A percentile compares a stretch with the other conserved stretches of the same genome.
These are phyloP conservation scores for Amblyopsis hoosieri DNA, from an alignment of 2,797 vertebrate species.

Conservation along the genomic window DNA sequence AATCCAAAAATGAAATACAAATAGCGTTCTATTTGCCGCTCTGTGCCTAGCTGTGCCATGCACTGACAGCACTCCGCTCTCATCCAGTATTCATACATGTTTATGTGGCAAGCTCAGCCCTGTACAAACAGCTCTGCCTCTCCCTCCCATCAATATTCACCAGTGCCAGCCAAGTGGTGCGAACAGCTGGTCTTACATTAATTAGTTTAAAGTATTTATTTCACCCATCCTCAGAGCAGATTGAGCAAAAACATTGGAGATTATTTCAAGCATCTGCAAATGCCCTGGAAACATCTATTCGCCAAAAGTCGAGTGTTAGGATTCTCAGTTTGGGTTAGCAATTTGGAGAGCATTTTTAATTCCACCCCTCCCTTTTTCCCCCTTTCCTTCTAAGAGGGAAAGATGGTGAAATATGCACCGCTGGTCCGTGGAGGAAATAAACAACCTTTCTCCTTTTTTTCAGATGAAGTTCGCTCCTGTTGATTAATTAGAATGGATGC, in stretches of 20 bases:
- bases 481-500: slow-evolving; percentile 83
- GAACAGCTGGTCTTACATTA: slow-evolving; percentile 99
- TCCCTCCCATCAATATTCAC: slow-evolving; percentile 95
- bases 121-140: slow-evolving; percentile 83
- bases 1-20: slow-evolving; percentile 32
- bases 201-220: slow-evolving; percentile 99
- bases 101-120: slow-evolving; percentile 96
- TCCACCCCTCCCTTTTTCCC: background rate
- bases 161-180: slow-evolving; percentile 98
- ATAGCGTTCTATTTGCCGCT: slow-evolving; percentile 55
- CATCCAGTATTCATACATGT: slow-evolving; percentile 94
- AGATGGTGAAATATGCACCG: slow-evolving; percentile 76
- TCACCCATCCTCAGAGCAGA: slow-evolving; percentile 99
- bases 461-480: slow-evolving; percentile 77
- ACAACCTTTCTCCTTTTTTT: slow-evolving; percentile 77
- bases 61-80: slow-evolving; percentile 81
- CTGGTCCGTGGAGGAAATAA: slow-evolving; percentile 74
- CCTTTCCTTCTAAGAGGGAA: slow-evolving; percentile 37
- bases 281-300: slow-evolving; percentile 97
- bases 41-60: slow-evolving; percentile 44
- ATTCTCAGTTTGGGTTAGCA: slow-evolving; percentile 84
- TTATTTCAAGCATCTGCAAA: slow-evolving; percentile 99
- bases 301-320: slow-evolving; percentile 83
- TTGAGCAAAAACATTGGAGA: slow-evolving; percentile 99
- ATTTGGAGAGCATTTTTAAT: slow-evolving; percentile 72